phyloP scores from a whole-genome alignment of 2,888 invertebrate species.

The Ecliptopera silaceata region DNA sequence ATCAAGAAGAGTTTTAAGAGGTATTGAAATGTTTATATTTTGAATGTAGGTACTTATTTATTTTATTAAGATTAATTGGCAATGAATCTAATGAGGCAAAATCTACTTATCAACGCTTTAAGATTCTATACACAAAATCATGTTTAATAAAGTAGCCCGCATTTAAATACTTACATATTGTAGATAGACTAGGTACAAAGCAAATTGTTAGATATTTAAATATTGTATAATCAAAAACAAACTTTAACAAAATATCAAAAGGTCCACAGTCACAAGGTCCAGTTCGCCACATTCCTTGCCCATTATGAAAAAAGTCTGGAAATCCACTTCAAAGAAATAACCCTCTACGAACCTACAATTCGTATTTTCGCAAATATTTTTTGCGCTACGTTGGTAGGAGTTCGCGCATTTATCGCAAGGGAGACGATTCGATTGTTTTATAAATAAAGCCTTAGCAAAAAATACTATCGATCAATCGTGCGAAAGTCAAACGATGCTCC shows the following conservation, averaged over 20 bases:
- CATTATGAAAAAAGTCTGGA: constrained; percentile 21
- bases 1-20: too few species aligned
- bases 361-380: constrained; percentile 45
- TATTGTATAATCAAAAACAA: not conserved
- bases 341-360: constrained; percentile 20
- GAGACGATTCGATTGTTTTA: constrained; percentile 80
- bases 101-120: too few species aligned
- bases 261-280: not conserved
- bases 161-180: too few species aligned
- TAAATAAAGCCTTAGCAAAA: constrained; percentile 80
- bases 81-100: too few species aligned
- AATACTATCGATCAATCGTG: constrained; percentile 83
- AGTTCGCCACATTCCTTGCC: constrained; percentile 10
- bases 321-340: constrained; percentile 25
- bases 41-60: too few species aligned
- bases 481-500: constrained; percentile 75
- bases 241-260: not conserved
- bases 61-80: too few species aligned
- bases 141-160: too few species aligned
- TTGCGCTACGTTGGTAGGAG: constrained; percentile 64
- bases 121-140: too few species aligned
- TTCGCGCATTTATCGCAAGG: constrained; percentile 70
- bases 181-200: too few species aligned
- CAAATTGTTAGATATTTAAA: too few species aligned
- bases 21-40: too few species aligned